These are phyloP conservation scores for Malacoctenus gilli DNA, from an alignment of 2,797 vertebrate genomes.

Conservation along the genomic window DNA sequence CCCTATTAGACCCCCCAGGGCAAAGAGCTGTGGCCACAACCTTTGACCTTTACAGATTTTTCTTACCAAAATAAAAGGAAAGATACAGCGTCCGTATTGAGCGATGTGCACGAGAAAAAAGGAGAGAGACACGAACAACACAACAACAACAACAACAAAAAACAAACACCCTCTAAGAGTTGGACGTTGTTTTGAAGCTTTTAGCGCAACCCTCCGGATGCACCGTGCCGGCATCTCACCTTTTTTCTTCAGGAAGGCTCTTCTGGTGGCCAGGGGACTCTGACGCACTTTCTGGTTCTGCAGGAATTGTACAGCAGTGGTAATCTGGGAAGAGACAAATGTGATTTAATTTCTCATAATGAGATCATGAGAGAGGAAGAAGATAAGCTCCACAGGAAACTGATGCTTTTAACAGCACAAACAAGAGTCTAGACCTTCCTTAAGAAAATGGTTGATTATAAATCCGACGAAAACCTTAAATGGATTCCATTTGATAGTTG, in stretches of 20 bases:
- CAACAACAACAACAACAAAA: too few relatives aligned
- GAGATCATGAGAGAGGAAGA: conserved; percentile 48
- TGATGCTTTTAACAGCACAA: conserved; percentile 60
- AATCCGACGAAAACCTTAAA: conserved; percentile 53
- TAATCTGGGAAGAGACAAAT: conserved; percentile 82
- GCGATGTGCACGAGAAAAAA: conserved; percentile 19
- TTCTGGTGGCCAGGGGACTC: conserved; percentile 90
- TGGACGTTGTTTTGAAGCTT: too few relatives aligned
- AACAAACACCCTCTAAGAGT: too few relatives aligned
- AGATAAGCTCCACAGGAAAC: conserved; percentile 46
- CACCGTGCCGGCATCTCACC: too few relatives aligned
- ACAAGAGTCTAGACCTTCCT: conserved; percentile 60
- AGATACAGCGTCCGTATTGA: conserved; percentile 46
- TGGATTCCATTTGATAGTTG: conserved; percentile 73
- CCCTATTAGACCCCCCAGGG: conserved; percentile 66
- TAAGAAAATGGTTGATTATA: conserved; percentile 68
- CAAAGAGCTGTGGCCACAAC: conserved; percentile 69
- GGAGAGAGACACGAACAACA: conserved; percentile 21
- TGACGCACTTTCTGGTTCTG: conserved; percentile 95
- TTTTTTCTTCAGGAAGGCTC: conserved; percentile 97
- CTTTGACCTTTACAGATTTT: conserved; percentile 71
- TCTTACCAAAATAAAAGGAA: conserved; percentile 36
- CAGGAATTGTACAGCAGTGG: conserved; percentile 95
- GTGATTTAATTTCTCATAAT: conserved; percentile 54
- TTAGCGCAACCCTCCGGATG: too few relatives aligned